Evolutionary conservation across 2,113 vertebrate species (phyloP), one percentile per base, ranked within the genome.

Genomic region (Oryzias melastigma): DNA sequence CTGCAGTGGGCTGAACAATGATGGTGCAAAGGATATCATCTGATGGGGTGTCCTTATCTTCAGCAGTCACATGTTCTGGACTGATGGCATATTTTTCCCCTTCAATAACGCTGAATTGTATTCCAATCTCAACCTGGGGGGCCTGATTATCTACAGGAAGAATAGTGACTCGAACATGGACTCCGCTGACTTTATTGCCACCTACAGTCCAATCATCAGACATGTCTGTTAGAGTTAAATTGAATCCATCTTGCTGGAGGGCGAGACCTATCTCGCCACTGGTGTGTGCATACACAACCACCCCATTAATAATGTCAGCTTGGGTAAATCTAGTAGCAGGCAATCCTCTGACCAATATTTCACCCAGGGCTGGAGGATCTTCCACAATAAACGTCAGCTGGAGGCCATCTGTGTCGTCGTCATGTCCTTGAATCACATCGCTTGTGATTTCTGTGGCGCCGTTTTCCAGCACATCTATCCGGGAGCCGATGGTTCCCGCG

Each of bases 1-100:
- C 97, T 3, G 92, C 94, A 0, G 88, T 80, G 0, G 95, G 94
- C 71, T 98, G 97, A 57, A 92, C 89, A 42, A 95, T 76, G 73
- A 98, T 93, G 2, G 94, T 98, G 84, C 96, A 98, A 24, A 98
- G 89, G 70, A 98, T 91, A 73, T 96, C 95, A 67, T 96, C 95
- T 1, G 62, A 83, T 7, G 90, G 91, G 15, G 95, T 95, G 78
- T 98, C 97, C 0, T 52, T 65, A 80, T 98, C 97, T 65, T 93
- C 81, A 56, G 92, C 93, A 14, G 73, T 89, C 49, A 98, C 74
- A 43, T 98, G 92, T 65, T 83, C 62, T 25, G 81, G 75, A 40
- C 90, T 91, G 43, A 98, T 92, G 44, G 83, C 54, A 12, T 64
- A 87, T 85, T 95, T 98, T 27, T 90, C 93, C 43, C 95, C 94